Evolutionary conservation across 1,140 invertebrate genomes (phyloP), one percentile per base, ranked within the genome.

Genomic region (Cryptotermes secundus): DNA sequence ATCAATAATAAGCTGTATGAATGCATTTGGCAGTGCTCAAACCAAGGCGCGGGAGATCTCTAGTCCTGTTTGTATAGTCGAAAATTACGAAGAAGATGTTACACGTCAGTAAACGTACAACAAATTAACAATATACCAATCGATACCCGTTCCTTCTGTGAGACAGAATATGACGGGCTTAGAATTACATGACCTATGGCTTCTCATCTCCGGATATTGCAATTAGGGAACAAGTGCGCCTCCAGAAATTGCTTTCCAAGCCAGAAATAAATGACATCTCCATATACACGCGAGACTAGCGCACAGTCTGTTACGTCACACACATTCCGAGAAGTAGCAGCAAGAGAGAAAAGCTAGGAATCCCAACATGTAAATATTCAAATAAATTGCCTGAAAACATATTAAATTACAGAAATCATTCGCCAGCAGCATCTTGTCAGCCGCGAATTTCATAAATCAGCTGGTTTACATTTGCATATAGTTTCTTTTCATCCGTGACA

Each of bases 231-330:
- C 19, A 72, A 72, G 26, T 31, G 26, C n/a, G 26, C 10, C 59
- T 72, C 26, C 59, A 72, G 59, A 72, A 72, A 72, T 72, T 72
- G 59, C 59, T 72, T 72, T 72, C 59, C 59, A 72, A 26, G n/a
- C 59, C 59, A 72, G 59, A 72, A 72, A 72, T 72, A 72, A 72
- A 72, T 72, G 59, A 26, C 59, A 9, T 31, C 59, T 72, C 59
- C 59, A 72, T 31, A 72, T 31, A 72, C 59, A 72, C 26, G 3
- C 4, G 26, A 31, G 59, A n/a, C 59, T 2, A 31, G 9, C 26
- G n/a, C n/a, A 72, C n/a, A 31, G 59, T 10, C 59, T 72, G 59
- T 26, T n/a, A 10, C 59, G 14, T 6, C 14, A 9, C 7, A 72
- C 26, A 72, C 1, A 10, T 9, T 72, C 26, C 45, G 0, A 49